phyloP scores from a whole-genome alignment of 23 tunicate genomes.

The Trididemnum clinides region DNA sequence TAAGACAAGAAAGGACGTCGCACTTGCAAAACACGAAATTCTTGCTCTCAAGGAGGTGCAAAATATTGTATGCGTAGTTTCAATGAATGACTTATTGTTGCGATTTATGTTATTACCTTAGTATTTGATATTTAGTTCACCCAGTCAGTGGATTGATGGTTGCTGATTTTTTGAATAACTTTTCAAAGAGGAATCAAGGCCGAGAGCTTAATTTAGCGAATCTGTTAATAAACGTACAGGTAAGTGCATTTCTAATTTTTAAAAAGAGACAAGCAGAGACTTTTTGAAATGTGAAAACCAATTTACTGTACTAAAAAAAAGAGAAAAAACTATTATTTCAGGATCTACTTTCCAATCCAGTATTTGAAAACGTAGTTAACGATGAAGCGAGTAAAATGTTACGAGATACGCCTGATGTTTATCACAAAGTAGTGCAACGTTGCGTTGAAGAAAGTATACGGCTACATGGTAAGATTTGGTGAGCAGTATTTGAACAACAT shows the following conservation, averaged over 20 bases:
- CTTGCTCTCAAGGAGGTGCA: too few species aligned
- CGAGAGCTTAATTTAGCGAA: neutral
- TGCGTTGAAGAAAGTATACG: slow-evolving; percentile 73
- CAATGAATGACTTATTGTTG: too few species aligned
- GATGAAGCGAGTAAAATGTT: slow-evolving; percentile 62
- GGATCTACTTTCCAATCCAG: slow-evolving; percentile 74
- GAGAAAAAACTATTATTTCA: neutral
- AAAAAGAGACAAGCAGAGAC: too few species aligned
- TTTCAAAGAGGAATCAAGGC: neutral
- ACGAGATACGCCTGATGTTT: slow-evolving; percentile 41
- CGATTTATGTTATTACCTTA: too few species aligned
- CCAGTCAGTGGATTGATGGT: slow-evolving; percentile 36
- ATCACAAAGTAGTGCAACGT: slow-evolving; percentile 48
- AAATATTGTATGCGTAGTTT: too few species aligned
- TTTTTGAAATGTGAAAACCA: too few species aligned
- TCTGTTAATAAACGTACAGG: slow-evolving; percentile 33
- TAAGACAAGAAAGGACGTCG: too few species aligned
- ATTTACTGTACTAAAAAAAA: too few species aligned
- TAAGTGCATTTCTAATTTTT: neutral
- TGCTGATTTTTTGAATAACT: neutral
- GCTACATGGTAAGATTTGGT: slow-evolving; percentile 29
- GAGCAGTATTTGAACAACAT: neutral
- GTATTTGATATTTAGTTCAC: slow-evolving; percentile 36
- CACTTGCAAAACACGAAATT: too few species aligned
- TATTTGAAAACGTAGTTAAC: slow-evolving; percentile 68